These are phyloP conservation scores for Chydorus sphaericus DNA, from an alignment of 2,888 invertebrate genomes.

Conservation along the genomic window DNA sequence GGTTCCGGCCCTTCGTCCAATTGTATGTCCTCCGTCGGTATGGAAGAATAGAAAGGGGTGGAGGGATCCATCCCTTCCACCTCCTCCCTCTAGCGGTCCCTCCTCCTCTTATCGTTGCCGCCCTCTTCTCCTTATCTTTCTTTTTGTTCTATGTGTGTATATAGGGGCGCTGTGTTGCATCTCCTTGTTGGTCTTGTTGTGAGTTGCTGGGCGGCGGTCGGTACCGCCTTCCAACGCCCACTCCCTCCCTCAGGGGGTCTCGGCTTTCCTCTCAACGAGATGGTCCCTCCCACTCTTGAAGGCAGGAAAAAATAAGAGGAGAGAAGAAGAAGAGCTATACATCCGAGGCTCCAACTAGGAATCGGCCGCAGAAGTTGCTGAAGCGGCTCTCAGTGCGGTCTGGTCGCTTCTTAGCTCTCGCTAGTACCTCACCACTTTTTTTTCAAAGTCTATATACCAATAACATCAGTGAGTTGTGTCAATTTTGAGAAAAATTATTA, in stretches of 20 bases:
- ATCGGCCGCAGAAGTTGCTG: not conserved
- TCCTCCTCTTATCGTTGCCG: not conserved
- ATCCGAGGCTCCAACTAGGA: not conserved
- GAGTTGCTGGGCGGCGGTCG: not conserved
- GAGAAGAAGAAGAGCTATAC: not conserved
- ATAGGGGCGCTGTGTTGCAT: not conserved
- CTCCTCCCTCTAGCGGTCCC: not conserved
- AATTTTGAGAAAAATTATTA: not conserved
- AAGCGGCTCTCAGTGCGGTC: constrained; percentile 4
- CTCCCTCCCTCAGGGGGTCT: not conserved
- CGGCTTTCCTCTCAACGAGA: too few species aligned
- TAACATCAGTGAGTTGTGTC: too few species aligned
- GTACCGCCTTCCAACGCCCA: not conserved
- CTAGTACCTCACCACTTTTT: too few species aligned
- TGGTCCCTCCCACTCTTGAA: too few species aligned
- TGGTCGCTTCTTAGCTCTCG: not conserved
- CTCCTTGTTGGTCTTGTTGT: not conserved
- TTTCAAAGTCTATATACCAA: too few species aligned
- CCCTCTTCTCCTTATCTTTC: not conserved
- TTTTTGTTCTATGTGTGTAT: not conserved
- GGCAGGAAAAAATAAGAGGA: too few species aligned
- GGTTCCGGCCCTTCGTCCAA: constrained; percentile 6
- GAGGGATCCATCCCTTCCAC: not conserved
- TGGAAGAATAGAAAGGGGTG: not conserved
- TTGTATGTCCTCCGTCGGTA: constrained; percentile 1